These are phyloP conservation scores for Lamellibrachia columna DNA, from an alignment of 2,888 invertebrate species.

Conservation along the genomic window DNA sequence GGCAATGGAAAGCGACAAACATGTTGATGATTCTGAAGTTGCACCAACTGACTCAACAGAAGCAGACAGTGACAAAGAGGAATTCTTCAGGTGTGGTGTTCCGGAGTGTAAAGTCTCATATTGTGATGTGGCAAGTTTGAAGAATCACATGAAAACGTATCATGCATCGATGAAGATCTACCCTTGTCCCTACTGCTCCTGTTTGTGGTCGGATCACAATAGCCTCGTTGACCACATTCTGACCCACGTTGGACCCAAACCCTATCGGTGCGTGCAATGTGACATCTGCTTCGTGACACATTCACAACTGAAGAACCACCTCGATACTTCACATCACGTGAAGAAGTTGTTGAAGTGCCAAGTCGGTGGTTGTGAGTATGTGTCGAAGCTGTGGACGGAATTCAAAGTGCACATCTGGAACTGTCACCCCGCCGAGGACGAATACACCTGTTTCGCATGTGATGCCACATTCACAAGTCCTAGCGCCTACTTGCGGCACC, in stretches of 20 bases:
- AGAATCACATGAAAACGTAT: background rate
- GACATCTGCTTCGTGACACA: background rate
- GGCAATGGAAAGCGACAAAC: background rate
- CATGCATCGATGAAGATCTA: background rate
- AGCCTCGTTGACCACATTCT: background rate
- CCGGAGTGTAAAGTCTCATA: background rate
- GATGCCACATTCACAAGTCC: background rate
- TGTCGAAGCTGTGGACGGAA: background rate
- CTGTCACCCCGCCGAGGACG: background rate
- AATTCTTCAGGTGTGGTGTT: background rate
- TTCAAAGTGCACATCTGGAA: background rate
- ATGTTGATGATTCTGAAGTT: background rate
- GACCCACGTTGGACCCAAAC: background rate
- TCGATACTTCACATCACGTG: background rate
- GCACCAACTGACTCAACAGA: background rate
- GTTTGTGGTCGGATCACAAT: background rate
- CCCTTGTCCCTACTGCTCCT: background rate
- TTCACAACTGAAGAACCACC: background rate
- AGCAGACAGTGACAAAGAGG: background rate
- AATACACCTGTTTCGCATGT: background rate
- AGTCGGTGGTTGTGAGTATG: background rate
- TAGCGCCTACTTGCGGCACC: background rate
- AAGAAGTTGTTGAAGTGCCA: background rate
- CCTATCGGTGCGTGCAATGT: background rate
- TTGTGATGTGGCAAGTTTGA: background rate